Evolutionary conservation across 2,888 invertebrate species (phyloP).

Genomic region (Heliconius sara): DNA sequence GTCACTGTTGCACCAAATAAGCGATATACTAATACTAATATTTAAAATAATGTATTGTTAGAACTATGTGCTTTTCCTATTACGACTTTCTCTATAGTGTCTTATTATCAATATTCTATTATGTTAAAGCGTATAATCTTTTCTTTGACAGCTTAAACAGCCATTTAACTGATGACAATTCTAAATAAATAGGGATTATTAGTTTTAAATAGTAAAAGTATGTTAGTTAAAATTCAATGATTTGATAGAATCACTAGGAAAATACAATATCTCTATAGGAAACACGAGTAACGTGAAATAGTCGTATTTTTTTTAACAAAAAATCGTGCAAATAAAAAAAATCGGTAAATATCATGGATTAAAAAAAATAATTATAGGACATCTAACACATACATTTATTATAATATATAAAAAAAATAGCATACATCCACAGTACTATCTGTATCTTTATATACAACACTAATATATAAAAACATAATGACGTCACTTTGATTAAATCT

Average conservation of each 20-base stretch:
- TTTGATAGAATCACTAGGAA: not conserved
- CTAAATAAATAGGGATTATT: not conserved
- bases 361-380: not conserved
- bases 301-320: not conserved
- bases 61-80: slow-evolving; percentile 31
- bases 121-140: slow-evolving; percentile 44
- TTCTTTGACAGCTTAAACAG: slow-evolving; percentile 33
- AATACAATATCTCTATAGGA: not conserved
- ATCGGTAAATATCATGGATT: not conserved
- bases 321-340: not conserved
- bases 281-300: not conserved
- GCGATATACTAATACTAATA: not conserved
- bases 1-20: not conserved
- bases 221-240: not conserved
- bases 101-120: slow-evolving; percentile 31
- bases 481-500: slow-evolving; percentile 43
- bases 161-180: slow-evolving; percentile 33
- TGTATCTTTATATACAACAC: slow-evolving; percentile 43
- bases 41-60: slow-evolving; percentile 9
- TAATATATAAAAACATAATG: slow-evolving; percentile 37
- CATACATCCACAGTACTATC: slow-evolving; percentile 37
- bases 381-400: slow-evolving; percentile 13
- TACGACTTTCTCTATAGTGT: slow-evolving; percentile 22
- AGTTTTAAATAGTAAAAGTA: not conserved
- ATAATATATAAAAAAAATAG: slow-evolving; percentile 27